Conservation (phyloP, 2,888 invertebrate species). For the Nematopogon swammerdamellus region DNA sequence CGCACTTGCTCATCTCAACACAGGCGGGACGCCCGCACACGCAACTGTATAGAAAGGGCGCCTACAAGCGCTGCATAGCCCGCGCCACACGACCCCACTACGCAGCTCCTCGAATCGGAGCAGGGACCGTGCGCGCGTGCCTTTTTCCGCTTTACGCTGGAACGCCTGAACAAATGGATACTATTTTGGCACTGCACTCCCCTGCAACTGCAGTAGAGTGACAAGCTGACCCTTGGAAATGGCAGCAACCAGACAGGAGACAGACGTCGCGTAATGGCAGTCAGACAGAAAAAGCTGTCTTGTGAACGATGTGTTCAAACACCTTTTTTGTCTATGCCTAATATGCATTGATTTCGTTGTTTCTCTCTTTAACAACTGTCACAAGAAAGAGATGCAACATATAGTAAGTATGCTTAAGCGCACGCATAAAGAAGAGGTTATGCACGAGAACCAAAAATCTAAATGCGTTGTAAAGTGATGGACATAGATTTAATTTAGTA, state of each 20-base stretch:
- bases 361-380: no score
- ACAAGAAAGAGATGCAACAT: no score
- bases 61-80: neutral
- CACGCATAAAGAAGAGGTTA: no score
- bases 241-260: neutral
- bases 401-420: no score
- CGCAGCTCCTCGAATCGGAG: neutral
- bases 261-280: neutral
- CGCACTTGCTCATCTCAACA: conserved; percentile 26
- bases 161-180: neutral
- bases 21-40: neutral
- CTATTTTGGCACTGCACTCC: neutral
- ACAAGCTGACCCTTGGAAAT: neutral
- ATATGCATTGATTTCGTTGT: no score
- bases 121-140: neutral
- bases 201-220: neutral
- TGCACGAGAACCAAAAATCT: no score
- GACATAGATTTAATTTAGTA: no score
- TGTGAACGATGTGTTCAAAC: neutral
- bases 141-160: neutral
- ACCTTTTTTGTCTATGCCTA: neutral
- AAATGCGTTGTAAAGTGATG: no score
- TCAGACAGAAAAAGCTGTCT: neutral
- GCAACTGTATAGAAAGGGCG: neutral
- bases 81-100: neutral